phyloP scores from a whole-genome alignment of 2,797 vertebrate species.

The Tragelaphus oryx region DNA sequence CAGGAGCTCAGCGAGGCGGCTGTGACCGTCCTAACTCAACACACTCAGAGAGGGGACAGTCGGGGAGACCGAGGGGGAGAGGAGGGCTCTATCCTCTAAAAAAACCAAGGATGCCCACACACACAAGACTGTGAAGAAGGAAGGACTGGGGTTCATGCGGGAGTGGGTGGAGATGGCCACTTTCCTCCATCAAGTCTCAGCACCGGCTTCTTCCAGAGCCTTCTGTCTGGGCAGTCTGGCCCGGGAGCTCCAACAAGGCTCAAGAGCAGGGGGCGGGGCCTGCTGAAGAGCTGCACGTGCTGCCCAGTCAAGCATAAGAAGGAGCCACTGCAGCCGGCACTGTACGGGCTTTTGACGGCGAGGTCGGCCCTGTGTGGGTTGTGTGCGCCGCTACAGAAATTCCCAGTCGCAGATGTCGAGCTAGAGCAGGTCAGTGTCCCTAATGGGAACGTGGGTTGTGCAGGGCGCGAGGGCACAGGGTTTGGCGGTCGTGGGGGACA shows the following conservation, averaged over 20 bases:
- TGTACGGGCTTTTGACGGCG: rapidly evolving
- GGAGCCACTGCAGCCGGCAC: rapidly evolving
- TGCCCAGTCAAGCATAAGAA: rapidly evolving
- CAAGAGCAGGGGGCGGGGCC: neutral
- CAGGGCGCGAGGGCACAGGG: rapidly evolving
- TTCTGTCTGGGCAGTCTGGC: neutral
- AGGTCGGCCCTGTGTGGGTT: rapidly evolving
- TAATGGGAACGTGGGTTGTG: no score
- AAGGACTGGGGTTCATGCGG: neutral
- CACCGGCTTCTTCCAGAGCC: no score
- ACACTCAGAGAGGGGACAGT: neutral
- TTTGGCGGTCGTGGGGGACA: neutral
- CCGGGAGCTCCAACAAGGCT: neutral
- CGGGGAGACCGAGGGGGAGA: rapidly evolving
- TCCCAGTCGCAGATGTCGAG: neutral
- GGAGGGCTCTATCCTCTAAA: neutral
- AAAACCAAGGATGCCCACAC: neutral
- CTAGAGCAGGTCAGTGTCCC: neutral
- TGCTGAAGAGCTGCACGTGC: neutral
- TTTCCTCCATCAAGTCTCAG: neutral
- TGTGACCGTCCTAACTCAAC: neutral
- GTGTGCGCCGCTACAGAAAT: rapidly evolving
- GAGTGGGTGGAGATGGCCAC: rapidly evolving
- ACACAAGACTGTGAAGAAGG: neutral
- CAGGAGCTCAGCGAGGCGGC: neutral